Base-by-base conservation (phyloP, 2,113 vertebrate species). In the Geococcyx californianus region DNA sequence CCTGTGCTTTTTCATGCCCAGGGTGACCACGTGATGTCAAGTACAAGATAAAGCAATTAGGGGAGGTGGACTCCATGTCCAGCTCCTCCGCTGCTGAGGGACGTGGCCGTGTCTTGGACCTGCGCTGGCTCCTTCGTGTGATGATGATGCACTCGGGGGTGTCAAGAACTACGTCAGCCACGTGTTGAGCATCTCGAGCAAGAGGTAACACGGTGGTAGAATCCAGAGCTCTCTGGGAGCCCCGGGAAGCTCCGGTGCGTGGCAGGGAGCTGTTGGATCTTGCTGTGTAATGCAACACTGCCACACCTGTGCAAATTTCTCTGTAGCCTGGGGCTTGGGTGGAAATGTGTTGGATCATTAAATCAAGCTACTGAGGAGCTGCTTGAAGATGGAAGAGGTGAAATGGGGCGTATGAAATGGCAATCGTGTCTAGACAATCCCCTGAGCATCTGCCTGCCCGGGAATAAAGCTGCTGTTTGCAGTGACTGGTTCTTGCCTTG, bases 81-180 rank as follows among this genome's bases (percentile, higher is more conserved):
- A 72, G 47, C 28, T 63, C 66, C 42, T 56, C 74, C 21, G 16
- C 21, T 59, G 54, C 64, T 1, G 1, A 0, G 5, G 26, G 42
- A 40, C 0, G 1, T 14, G n/a, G 33, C 47, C 1, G 1, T 78
- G 59, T 59, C 77, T 51, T 1, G 0, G 54, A 11, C n/a, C 60
- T 49, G 28, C 2, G 25, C 84, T 1, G 1, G 59, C 24, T 23
- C 12, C 34, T 74, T 13, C 6, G 1, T 24, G 31, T 1, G 1
- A 4, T 24, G 92, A 1, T 0, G 7, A 38, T 7, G 58, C 9
- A 26, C 29, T 77, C 59, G 25, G 42, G 59, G 69, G 44, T n/a
- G 52, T 16, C 2, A 12, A 42, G 52, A 66, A 7, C 74, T 34
- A 3, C 0, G 2, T 0, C 7, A 7, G 52, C 81, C 3, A 0